These are phyloP conservation scores for Piprites chloris DNA, from an alignment of 2,113 vertebrate species.

Conservation along the genomic window DNA sequence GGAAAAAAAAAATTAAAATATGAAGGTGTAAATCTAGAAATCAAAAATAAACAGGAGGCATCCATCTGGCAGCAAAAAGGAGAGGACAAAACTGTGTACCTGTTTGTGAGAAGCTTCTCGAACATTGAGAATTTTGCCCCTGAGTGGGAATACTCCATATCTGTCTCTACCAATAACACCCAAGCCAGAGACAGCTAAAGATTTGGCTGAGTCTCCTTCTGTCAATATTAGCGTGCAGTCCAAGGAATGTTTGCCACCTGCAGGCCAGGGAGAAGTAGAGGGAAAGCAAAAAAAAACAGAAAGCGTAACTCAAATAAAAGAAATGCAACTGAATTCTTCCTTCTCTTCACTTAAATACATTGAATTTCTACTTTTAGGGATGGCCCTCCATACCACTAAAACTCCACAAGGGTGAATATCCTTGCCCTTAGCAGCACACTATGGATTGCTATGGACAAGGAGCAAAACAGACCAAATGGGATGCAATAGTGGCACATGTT, in stretches of 20 bases:
- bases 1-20: background rate
- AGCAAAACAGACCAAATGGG: background rate
- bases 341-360: background rate
- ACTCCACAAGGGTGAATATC: background rate
- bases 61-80: background rate
- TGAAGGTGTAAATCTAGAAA: background rate
- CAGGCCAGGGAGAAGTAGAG: background rate
- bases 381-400: background rate
- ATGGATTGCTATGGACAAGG: background rate
- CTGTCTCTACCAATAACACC: conserved; percentile 95
- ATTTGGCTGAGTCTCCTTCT: conserved; percentile 97
- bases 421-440: background rate
- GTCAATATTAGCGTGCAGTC: conserved; percentile 97
- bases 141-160: conserved; percentile 94
- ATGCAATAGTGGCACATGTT: background rate
- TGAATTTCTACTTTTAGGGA: background rate
- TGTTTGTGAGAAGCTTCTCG: conserved; percentile 98
- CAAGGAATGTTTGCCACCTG: conserved; percentile 96
- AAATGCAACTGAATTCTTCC: background rate
- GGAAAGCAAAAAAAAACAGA: background rate
- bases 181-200: conserved; percentile 93
- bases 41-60: background rate
- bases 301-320: background rate
- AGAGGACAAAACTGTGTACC: conserved; percentile 66
- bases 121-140: conserved; percentile 98